phyloP scores from a whole-genome alignment of 2,888 invertebrate genomes.

The Hipparchia sbordonii region DNA sequence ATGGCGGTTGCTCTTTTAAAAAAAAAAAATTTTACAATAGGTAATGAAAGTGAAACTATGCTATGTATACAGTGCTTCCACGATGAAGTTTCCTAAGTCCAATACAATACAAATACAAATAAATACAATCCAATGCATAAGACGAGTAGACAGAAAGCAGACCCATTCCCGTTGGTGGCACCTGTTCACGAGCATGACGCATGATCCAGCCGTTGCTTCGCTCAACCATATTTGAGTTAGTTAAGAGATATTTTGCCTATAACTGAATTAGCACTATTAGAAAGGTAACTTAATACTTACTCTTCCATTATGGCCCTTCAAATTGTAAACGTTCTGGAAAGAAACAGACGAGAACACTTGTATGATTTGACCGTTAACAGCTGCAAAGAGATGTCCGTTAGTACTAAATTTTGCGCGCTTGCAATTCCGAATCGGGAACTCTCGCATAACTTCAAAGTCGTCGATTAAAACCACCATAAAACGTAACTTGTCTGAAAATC shows the following conservation, averaged over 20 bases:
- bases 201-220: no score
- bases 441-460: conserved; percentile 89
- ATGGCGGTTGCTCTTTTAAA: no score
- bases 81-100: no score
- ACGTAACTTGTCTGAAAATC: conserved; percentile 95
- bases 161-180: no score
- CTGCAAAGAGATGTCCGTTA: conserved; percentile 95
- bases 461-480: conserved; percentile 94
- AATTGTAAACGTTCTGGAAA: conserved; percentile 87
- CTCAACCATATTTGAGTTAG: no score
- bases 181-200: no score
- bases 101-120: no score
- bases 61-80: no score
- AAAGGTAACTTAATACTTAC: conserved; percentile 60
- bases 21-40: no score
- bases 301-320: conserved; percentile 91
- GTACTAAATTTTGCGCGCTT: conserved; percentile 91
- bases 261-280: not conserved
- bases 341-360: conserved; percentile 92
- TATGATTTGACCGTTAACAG: conserved; percentile 93
- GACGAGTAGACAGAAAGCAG: no score
- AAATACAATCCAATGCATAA: no score
- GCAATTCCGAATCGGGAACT: conserved; percentile 89
- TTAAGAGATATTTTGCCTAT: not conserved
- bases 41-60: no score